A percentile compares a stretch with the other conserved stretches of the same genome.
Evolutionary conservation across 2,888 invertebrate genomes (phyloP).

Genomic region (Aspidapion aeneum): DNA sequence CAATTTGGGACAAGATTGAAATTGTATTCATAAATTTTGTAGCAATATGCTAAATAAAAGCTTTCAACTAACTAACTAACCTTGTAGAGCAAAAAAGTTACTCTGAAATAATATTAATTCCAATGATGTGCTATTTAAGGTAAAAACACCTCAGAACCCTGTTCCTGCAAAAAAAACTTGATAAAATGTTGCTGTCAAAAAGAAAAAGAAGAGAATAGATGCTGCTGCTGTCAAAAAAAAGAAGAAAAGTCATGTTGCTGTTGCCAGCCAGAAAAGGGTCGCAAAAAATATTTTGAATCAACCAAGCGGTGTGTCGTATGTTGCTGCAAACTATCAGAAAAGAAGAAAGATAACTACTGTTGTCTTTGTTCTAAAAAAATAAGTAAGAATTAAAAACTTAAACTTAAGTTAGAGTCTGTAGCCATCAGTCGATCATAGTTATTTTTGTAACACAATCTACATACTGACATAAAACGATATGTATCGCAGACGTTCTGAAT

Average conservation of each 20-base stretch:
- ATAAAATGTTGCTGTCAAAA: not conserved
- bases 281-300: constrained; percentile 10
- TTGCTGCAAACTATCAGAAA: not conserved
- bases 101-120: too few species aligned
- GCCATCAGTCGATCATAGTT: too few species aligned
- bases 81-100: too few species aligned
- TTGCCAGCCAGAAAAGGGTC: constrained; percentile 5
- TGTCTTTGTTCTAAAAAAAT: constrained; percentile 1
- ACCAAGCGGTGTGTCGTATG: constrained; percentile 7
- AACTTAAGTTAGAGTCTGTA: too few species aligned
- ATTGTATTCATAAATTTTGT: too few species aligned
- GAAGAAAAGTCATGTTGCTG: constrained; percentile 6
- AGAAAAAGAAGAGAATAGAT: not conserved
- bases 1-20: too few species aligned
- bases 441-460: too few species aligned
- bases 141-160: not conserved
- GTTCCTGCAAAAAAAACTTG: not conserved
- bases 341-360: not conserved
- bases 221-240: not conserved
- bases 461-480: too few species aligned
- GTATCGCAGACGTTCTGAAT: too few species aligned
- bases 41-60: too few species aligned
- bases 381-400: not conserved
- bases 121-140: too few species aligned
- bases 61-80: too few species aligned